Evolutionary conservation across 2,888 invertebrate genomes (phyloP).

Genomic region (Epinotia demarniana): DNA sequence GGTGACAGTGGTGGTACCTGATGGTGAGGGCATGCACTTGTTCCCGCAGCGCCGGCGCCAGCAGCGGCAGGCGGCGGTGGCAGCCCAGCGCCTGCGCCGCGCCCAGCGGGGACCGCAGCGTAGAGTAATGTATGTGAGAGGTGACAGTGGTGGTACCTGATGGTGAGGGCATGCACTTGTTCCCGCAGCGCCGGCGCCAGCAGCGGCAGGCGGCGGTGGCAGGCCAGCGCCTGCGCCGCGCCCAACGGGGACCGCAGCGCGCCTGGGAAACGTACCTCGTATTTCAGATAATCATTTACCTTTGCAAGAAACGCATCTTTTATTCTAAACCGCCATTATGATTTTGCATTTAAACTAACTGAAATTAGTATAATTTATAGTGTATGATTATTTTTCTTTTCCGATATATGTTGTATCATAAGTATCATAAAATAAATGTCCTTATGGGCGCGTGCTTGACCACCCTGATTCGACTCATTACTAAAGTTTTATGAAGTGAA

Average conservation of each 20-base stretch:
- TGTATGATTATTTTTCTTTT: too few species aligned
- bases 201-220: conserved; percentile 85
- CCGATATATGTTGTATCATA: too few species aligned
- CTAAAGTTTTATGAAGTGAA: too few species aligned
- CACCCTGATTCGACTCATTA: too few species aligned
- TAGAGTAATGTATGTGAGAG: too few species aligned
- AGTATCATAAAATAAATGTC: too few species aligned
- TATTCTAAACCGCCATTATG: too few species aligned
- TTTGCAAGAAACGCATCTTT: too few species aligned
- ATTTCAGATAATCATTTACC: too few species aligned
- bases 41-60: conserved; percentile 79
- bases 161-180: conserved; percentile 88
- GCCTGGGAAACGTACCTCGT: conserved; percentile 42
- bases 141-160: conserved; percentile 74
- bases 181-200: conserved; percentile 80
- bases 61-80: conserved; percentile 84
- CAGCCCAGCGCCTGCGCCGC: conserved; percentile 87
- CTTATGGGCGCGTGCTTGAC: too few species aligned
- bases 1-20: conserved; percentile 63
- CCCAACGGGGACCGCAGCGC: conserved; percentile 91
- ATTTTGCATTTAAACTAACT: too few species aligned
- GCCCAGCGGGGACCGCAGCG: conserved; percentile 89
- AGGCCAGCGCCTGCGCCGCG: conserved; percentile 86
- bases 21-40: conserved; percentile 90
- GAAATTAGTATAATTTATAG: too few species aligned